phyloP scores from a whole-genome alignment of 1,140 invertebrate genomes.

The Hyposmocoma kahamanoa region DNA sequence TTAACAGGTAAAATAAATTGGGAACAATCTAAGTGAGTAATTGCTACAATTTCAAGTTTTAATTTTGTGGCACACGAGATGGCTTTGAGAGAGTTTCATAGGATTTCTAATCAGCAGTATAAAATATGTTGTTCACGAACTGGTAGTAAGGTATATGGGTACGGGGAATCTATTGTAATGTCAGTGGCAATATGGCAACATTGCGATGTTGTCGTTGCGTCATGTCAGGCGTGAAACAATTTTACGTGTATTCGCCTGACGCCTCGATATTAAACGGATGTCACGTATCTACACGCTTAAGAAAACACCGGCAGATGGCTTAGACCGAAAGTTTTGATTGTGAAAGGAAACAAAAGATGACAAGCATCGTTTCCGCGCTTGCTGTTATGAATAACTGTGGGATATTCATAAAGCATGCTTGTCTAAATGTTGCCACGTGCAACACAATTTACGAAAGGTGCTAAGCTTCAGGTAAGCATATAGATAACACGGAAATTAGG shows the following conservation, averaged over 20 bases:
- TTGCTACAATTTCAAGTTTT: no score
- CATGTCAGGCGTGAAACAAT: conserved; percentile 44
- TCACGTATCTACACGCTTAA: conserved; percentile 44
- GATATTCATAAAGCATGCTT: neutral
- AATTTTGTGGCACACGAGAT: no score
- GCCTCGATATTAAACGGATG: conserved; percentile 34
- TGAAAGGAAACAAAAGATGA: conserved; percentile 1
- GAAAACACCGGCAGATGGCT: conserved; percentile 31
- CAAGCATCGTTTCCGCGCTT: neutral
- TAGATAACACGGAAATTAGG: conserved; percentile 25
- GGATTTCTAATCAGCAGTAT: conserved; percentile 11
- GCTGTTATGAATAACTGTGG: neutral
- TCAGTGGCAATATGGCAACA: conserved; percentile 8
- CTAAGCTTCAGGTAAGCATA: conserved; percentile 9
- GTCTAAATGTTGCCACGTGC: conserved; percentile 9
- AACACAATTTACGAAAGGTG: conserved; percentile 20
- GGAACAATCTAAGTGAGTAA: no score
- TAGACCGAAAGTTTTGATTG: neutral
- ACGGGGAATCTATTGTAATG: conserved; percentile 14
- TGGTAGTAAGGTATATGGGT: conserved; percentile 14
- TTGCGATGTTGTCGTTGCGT: conserved; percentile 8
- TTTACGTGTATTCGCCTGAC: conserved; percentile 35
- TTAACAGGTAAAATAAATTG: no score
- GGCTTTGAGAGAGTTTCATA: no score
- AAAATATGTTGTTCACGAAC: conserved; percentile 12